phyloP scores from a whole-genome alignment of 2,888 invertebrate genomes.

The Caenorhabditis sp. region DNA sequence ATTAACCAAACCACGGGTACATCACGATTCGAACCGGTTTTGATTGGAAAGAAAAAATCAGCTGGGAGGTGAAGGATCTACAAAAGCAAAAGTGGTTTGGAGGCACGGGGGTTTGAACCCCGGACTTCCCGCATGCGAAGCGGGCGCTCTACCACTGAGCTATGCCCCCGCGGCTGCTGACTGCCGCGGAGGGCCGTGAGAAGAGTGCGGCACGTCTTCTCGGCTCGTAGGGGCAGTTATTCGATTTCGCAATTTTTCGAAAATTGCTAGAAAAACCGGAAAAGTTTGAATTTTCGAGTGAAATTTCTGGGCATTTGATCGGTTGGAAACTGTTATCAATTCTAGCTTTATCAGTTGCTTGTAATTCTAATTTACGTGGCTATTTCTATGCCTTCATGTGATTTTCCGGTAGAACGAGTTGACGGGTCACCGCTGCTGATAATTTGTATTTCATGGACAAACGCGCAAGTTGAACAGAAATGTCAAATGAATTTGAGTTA shows the following conservation, averaged over 20 bases:
- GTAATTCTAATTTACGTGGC: neutral
- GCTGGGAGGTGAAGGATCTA: neutral
- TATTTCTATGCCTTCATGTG: neutral
- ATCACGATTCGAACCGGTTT: neutral
- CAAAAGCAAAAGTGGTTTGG: conserved; percentile 57
- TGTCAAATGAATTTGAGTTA: no score
- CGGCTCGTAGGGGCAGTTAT: no score
- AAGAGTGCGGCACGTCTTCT: no score
- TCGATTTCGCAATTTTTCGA: no score
- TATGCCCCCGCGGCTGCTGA: conserved; percentile 26
- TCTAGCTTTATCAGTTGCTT: no score
- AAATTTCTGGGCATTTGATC: no score
- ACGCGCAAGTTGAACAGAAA: neutral
- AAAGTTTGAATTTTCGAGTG: no score
- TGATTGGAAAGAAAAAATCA: neutral
- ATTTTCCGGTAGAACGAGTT: neutral
- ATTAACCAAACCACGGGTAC: conserved; percentile 19
- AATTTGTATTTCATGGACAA: neutral
- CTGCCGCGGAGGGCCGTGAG: neutral
- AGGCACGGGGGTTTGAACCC: conserved; percentile 76
- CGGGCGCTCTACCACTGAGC: conserved; percentile 77
- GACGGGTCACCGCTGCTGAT: neutral
- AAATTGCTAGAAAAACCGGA: no score
- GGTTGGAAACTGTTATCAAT: no score
- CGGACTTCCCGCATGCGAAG: conserved; percentile 77